Evolutionary conservation across 1,140 invertebrate species (phyloP), one percentile per base, ranked within the genome.

Genomic region (Papilio polytes): DNA sequence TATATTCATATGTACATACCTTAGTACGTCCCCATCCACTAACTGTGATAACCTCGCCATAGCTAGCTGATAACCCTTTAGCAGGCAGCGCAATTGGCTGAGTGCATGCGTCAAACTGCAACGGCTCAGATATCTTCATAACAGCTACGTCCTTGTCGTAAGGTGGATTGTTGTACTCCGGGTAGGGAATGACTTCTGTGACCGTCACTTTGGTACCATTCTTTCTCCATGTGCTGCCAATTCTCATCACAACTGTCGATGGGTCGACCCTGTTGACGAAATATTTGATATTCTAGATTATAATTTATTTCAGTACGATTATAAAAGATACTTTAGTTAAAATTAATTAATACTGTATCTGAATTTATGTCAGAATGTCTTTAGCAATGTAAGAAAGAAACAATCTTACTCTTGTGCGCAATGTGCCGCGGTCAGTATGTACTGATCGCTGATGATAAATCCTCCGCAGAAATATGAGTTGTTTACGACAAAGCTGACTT

Each of bases 401-500:
- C 53, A 36, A 76, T 86, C 92, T 81, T 94, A 95, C 88, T 94
- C 87, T 74, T 92, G 92, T 36, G 96, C 94, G 83, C 97, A 97
- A 89, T 97, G 97, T 1, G 92, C 97, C 0, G 97, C 97, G 0
- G 97, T 97, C 3, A 97, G 18, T 1, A 97, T 95, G 85, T 95
- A 96, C 6, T 95, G 85, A 26, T 92, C 81, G 15, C 91, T 94
- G 20, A 97, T 95, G 80, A 97, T 96, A 53, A 96, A 95, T 4
- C 96, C 97, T 0, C 97, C 97, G 83, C 97, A 97, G 74, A 96
- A 95, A 83, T 97, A 96, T 0, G 83, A 86, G 3, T 94, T 92
- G 20, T 87, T 84, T 0, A 94, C 89, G 36, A 94, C 92, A 10
- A 97, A 88, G 3, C 95, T 96, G 0, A 97, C 95, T 90, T 97